Conservation (phyloP, 2,113 vertebrate genomes). For the Campylomormyrus numenius region DNA sequence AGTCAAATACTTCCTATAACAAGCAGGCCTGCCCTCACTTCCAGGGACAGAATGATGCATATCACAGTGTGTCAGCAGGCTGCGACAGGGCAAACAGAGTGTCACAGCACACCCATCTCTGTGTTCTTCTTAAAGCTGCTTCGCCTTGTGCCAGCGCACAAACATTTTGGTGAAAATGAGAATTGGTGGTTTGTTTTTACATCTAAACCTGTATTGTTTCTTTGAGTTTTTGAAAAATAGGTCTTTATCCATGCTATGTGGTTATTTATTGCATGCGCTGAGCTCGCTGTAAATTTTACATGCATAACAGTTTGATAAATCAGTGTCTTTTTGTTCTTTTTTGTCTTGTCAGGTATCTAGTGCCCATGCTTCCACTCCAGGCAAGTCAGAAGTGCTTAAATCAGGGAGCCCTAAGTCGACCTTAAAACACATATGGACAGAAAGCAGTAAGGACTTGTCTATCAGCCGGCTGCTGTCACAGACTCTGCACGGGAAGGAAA, state of each 20-base stretch:
- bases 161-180: neutral
- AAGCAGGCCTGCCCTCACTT: conserved; percentile 51
- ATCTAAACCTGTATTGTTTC: neutral
- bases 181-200: neutral
- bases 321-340: conserved; percentile 20
- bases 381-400: conserved; percentile 83
- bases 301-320: conserved; percentile 29
- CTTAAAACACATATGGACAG: conserved; percentile 96
- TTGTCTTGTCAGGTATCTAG: conserved; percentile 68
- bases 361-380: conserved; percentile 75
- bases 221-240: neutral
- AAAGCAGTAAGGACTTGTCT: conserved; percentile 94
- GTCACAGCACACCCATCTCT: neutral
- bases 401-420: conserved; percentile 86
- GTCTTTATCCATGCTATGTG: neutral
- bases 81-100: neutral
- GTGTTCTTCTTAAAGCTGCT: neutral
- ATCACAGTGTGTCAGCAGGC: conserved; percentile 31
- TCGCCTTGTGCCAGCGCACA: neutral
- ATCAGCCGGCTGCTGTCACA: conserved; percentile 95
- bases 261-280: neutral
- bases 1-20: conserved; percentile 46
- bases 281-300: neutral
- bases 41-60: conserved; percentile 39
- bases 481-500: conserved; percentile 92